Base-by-base conservation (phyloP, 2,888 invertebrate species). In the Cephus pygmeus region DNA sequence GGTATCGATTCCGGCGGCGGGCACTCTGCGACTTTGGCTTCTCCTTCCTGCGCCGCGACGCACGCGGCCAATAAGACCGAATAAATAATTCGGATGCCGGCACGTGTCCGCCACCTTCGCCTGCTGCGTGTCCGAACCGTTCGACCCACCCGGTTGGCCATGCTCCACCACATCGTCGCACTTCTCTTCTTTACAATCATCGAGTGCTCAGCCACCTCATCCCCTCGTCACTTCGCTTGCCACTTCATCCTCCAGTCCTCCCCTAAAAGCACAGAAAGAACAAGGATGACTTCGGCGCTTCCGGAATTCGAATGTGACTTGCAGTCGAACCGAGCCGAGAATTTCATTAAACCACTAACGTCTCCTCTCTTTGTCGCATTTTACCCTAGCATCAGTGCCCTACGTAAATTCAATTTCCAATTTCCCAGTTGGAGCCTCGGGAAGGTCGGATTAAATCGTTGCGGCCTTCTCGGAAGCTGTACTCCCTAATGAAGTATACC, bases 1-100 rank as follows among this genome's bases (percentile, higher is more conserved):
- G 96, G 96, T 91, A 95, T 96, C 87, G 95, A 95, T 88, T 95
- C 94, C 88, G 95, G 93, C 88, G 94, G 95, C 80, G 96, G 96
- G 91, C 96, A 97, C 89, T 95, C 91, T 83, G 91, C 90, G 85
- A 87, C 87, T 69, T 87, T 88, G 23, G 88, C 87, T 79, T 88
- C 87, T 12, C 87, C 87, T 79, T 88, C 87, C 83, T 89, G 85
- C 71, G 89, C 84, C 75, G 90, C 88, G 83, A 89, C 88, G 82
- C 85, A 88, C 75, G 87, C 88, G 40, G 89, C 86, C 80, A 90
- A 81, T 36, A 90, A 82, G 81, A 87, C 85, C 80, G 88, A 88
- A 80, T 88, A 88, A 80, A 87, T 83, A 76, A 87, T 85, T 77
- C 82, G 81, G 76, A 79, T 73, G 75, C 77, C 77, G 6, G 71